phyloP scores from a whole-genome alignment of 2,888 invertebrate species.

The Orchestes rusci region DNA sequence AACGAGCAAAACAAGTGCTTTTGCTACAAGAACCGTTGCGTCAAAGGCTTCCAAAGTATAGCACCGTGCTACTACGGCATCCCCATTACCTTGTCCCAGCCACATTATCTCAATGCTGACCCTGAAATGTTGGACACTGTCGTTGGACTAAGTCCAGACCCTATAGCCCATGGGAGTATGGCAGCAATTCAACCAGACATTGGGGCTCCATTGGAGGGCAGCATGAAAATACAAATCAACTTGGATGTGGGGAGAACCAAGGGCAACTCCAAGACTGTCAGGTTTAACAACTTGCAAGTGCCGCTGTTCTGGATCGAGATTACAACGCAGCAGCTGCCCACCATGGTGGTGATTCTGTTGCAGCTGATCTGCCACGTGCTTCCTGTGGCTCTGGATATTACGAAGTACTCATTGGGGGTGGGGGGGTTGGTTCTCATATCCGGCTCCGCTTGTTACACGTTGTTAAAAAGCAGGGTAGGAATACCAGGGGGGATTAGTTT shows the following conservation, averaged over 20 bases:
- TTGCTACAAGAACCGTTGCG: slow-evolving; percentile 63
- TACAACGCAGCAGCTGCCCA: slow-evolving; percentile 38
- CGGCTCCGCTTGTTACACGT: slow-evolving; percentile 31
- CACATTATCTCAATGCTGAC: slow-evolving; percentile 58
- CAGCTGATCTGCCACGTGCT: slow-evolving; percentile 29
- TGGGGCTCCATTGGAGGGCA: slow-evolving; percentile 57
- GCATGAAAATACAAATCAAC: slow-evolving; percentile 66
- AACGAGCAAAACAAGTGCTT: slow-evolving; percentile 60
- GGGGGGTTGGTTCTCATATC: slow-evolving; percentile 37
- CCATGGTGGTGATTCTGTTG: slow-evolving; percentile 28
- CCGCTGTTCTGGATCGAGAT: slow-evolving; percentile 69
- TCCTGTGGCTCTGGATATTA: slow-evolving; percentile 31
- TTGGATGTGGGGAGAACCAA: slow-evolving; percentile 56
- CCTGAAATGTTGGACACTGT: slow-evolving; percentile 50
- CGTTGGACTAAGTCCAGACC: slow-evolving; percentile 56
- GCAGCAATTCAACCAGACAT: slow-evolving; percentile 65
- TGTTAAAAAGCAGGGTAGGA: slow-evolving; percentile 27
- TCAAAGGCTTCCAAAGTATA: slow-evolving; percentile 48
- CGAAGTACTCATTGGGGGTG: slow-evolving; percentile 33
- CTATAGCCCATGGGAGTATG: slow-evolving; percentile 48
- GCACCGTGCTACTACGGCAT: slow-evolving; percentile 54
- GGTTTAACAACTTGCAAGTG: slow-evolving; percentile 57
- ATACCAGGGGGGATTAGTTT: slow-evolving; percentile 29
- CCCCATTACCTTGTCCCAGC: slow-evolving; percentile 61
- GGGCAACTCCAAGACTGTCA: slow-evolving; percentile 54